These are phyloP conservation scores for Sylvilagus bachmani DNA, from an alignment of 2,113 vertebrate species.

Conservation along the genomic window DNA sequence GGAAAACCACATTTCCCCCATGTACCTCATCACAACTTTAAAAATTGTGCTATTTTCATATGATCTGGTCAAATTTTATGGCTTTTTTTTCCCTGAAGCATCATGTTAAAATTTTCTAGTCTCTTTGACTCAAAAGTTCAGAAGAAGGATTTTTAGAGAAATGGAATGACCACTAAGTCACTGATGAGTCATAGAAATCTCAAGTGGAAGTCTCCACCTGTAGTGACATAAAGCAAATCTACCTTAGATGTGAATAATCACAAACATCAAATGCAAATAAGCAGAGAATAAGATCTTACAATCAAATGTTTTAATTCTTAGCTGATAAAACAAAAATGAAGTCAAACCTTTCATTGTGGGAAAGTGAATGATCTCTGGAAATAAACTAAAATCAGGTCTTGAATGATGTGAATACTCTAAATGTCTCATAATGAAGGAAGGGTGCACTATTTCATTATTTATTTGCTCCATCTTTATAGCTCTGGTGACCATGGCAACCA, in stretches of 20 bases:
- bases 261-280: neutral
- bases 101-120: neutral
- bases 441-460: slow-evolving; percentile 48
- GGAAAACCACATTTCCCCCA: slow-evolving; percentile 6
- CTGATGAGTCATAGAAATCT: neutral
- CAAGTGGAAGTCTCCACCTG: neutral
- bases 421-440: neutral
- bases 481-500: slow-evolving; percentile 75
- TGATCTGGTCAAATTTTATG: neutral
- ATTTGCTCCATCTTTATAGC: slow-evolving; percentile 63
- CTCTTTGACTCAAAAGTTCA: neutral
- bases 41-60: neutral
- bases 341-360: neutral
- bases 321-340: neutral
- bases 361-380: slow-evolving; percentile 42
- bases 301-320: neutral
- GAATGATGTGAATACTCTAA: slow-evolving; percentile 37
- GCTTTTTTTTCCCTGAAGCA: slow-evolving; percentile 10
- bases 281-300: neutral
- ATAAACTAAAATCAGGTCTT: slow-evolving; percentile 13
- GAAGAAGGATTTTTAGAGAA: slow-evolving; percentile 1
- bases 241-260: neutral
- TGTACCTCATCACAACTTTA: neutral
- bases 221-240: neutral
- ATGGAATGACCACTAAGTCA: neutral